A percentile compares a stretch with the other conserved stretches of the same genome.
These are phyloP conservation scores for Accipiter cooperii DNA, from an alignment of 2,113 vertebrate genomes.

Conservation along the genomic window DNA sequence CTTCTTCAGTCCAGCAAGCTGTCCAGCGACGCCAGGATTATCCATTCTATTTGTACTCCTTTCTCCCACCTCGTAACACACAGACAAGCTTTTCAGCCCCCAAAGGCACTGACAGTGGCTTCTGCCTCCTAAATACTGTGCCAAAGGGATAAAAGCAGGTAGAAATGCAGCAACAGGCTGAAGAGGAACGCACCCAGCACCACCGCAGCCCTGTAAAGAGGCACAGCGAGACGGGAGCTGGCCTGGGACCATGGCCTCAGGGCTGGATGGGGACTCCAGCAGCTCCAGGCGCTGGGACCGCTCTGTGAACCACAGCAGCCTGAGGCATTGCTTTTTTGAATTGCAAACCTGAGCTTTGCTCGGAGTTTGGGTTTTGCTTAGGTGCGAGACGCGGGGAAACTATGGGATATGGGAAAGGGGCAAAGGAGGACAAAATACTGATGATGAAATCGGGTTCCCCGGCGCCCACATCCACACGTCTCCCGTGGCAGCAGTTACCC, in stretches of 20 bases:
- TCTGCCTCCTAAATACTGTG: not conserved
- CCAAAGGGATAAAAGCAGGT: not conserved
- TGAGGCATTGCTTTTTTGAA: not conserved
- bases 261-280: not conserved
- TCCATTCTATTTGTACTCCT: not conserved
- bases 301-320: not conserved
- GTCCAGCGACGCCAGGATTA: no score
- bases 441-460: not conserved
- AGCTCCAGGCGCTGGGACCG: not conserved
- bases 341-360: not conserved
- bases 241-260: fast-evolving
- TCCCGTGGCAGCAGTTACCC: not conserved
- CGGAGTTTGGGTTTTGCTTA: not conserved
- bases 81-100: not conserved
- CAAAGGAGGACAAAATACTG: not conserved
- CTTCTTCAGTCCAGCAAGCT: not conserved
- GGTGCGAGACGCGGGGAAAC: not conserved
- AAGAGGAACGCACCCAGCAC: not conserved
- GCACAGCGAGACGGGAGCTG: not conserved
- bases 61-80: not conserved
- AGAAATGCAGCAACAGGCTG: not conserved
- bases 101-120: not conserved
- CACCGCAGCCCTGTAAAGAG: not conserved
- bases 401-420: not conserved
- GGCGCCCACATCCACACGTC: fast-evolving